Percentiles rank a stretch among this genome's conserved stretches.
Conservation (phyloP, 1,140 invertebrate genomes). For the Atta colombica region DNA sequence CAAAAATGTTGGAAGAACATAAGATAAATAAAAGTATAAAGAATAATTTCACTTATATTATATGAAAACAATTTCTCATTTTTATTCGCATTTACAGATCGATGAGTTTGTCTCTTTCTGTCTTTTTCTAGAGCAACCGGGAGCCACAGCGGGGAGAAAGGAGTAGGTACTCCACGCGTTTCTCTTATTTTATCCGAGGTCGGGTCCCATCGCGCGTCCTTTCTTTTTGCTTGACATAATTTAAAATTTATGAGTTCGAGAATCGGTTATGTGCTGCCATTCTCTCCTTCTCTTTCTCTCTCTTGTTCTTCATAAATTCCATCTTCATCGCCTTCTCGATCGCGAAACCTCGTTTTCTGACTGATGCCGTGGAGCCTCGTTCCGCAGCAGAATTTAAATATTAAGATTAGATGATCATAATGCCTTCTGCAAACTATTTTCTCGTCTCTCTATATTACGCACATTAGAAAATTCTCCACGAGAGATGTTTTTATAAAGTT, state of each 20-base stretch:
- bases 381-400: constrained; percentile 82
- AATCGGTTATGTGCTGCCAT: constrained; percentile 80
- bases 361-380: no score
- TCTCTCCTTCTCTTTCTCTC: constrained; percentile 36
- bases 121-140: constrained; percentile 72
- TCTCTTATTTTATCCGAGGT: constrained; percentile 78
- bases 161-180: constrained; percentile 30
- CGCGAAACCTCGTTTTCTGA: constrained; percentile 37
- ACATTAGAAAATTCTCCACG: constrained; percentile 35
- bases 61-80: constrained; percentile 47
- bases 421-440: constrained; percentile 45
- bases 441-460: neutral
- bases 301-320: constrained; percentile 20
- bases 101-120: constrained; percentile 60
- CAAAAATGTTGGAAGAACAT: neutral
- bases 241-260: constrained; percentile 86
- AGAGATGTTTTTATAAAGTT: constrained; percentile 63
- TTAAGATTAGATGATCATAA: constrained; percentile 83
- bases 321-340: constrained; percentile 13
- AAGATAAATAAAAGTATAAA: neutral
- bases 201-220: constrained; percentile 76
- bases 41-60: neutral
- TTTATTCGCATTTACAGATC: constrained; percentile 15
- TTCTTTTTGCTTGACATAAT: constrained; percentile 84
- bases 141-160: constrained; percentile 2